These are phyloP conservation scores for Cyanistes caeruleus DNA, from an alignment of 2,113 vertebrate species.

Conservation along the genomic window DNA sequence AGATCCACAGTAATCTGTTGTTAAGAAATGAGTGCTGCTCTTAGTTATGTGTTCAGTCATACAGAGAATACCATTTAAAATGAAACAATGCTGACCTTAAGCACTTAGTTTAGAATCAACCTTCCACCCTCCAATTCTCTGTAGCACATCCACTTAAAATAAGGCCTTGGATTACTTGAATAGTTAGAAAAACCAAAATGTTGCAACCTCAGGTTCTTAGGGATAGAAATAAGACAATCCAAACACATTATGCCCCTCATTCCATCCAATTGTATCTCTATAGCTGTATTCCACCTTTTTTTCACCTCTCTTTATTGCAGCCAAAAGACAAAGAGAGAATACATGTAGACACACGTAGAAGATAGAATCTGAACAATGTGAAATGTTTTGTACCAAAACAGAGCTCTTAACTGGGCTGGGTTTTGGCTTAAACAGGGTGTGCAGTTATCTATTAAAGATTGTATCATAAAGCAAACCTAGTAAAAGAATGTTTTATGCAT, in stretches of 20 bases:
- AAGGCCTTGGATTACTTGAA: not conserved
- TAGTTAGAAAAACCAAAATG: not conserved
- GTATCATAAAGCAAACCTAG: slow-evolving; percentile 18
- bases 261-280: not conserved
- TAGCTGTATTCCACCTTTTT: not conserved
- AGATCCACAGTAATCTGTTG: not conserved
- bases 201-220: not conserved
- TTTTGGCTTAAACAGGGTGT: not conserved
- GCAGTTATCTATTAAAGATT: slow-evolving; percentile 16
- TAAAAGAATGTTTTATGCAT: not conserved
- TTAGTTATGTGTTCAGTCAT: not conserved
- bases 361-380: not conserved
- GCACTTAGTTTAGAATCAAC: not conserved
- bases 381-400: slow-evolving; percentile 19
- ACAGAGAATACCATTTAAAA: not conserved
- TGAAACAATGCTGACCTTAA: not conserved
- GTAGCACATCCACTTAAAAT: not conserved
- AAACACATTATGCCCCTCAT: not conserved
- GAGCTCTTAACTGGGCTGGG: not conserved
- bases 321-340: not conserved
- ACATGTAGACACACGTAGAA: not conserved
- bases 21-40: not conserved
- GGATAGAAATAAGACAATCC: not conserved
- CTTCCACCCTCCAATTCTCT: not conserved
- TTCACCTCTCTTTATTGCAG: not conserved